phyloP scores from a whole-genome alignment of 2,113 vertebrate genomes.

The Cottus gobio region DNA sequence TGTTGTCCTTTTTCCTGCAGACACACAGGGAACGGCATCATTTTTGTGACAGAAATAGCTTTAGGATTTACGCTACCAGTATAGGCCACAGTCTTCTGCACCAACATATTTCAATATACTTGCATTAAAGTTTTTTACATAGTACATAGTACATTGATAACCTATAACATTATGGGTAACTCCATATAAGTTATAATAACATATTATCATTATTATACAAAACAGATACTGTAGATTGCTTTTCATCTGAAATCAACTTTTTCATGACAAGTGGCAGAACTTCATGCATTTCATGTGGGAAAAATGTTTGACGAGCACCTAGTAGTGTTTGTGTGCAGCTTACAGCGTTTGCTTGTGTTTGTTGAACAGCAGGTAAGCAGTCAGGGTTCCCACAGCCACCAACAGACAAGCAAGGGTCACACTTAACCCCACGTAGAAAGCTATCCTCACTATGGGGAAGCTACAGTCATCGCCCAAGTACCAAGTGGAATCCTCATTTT shows the following conservation, averaged over 20 bases:
- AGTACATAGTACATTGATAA: not conserved
- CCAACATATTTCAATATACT: not conserved
- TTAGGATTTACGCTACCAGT: not conserved
- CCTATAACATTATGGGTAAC: not conserved
- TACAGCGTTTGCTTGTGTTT: slow-evolving; percentile 40
- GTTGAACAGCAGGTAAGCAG: slow-evolving; percentile 4
- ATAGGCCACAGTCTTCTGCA: not conserved
- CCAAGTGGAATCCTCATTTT: not conserved
- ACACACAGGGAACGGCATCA: not conserved
- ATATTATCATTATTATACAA: too few relatives aligned
- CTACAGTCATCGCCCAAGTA: slow-evolving; percentile 38
- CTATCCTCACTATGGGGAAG: not conserved
- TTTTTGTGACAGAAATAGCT: not conserved
- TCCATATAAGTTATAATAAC: too few relatives aligned
- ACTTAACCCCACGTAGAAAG: slow-evolving; percentile 41
- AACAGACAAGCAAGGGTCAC: slow-evolving; percentile 21
- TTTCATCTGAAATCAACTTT: too few relatives aligned
- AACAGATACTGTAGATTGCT: too few relatives aligned
- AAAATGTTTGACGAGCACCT: not conserved
- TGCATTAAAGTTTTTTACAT: too few relatives aligned
- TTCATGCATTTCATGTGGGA: not conserved
- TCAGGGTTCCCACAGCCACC: slow-evolving; percentile 22
- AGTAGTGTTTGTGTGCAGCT: slow-evolving; percentile 5
- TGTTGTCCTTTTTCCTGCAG: slow-evolving; percentile 34
- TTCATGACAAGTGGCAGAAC: too few relatives aligned